These are phyloP conservation scores for Neodon shergylaensis DNA, from an alignment of 2,113 vertebrate species.

Conservation along the genomic window DNA sequence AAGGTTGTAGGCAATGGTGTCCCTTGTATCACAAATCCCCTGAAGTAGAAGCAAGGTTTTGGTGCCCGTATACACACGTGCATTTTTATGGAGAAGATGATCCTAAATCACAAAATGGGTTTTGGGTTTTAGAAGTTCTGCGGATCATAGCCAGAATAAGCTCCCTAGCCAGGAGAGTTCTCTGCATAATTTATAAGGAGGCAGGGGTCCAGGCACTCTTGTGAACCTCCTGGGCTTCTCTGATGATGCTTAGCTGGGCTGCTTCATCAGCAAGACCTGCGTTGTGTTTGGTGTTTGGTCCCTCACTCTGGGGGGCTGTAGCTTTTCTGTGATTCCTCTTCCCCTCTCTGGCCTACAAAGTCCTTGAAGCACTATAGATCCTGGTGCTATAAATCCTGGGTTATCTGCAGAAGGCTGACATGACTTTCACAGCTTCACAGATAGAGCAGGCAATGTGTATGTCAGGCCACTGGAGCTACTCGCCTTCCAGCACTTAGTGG, in stretches of 20 bases:
- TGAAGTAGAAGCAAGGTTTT: slow-evolving; percentile 52
- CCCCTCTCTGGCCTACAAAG: slow-evolving; percentile 25
- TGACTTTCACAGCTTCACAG: slow-evolving; percentile 34
- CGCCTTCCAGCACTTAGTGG: background rate
- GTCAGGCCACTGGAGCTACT: background rate
- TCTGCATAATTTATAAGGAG: slow-evolving; percentile 69
- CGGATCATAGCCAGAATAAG: background rate
- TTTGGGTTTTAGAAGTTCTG: background rate
- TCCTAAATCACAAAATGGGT: background rate
- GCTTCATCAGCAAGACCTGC: slow-evolving; percentile 40
- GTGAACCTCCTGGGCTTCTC: slow-evolving; percentile 48
- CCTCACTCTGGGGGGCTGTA: slow-evolving; percentile 57
- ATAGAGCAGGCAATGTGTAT: background rate
- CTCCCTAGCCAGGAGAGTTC: slow-evolving; percentile 62
- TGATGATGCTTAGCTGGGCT: background rate
- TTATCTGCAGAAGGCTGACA: background rate
- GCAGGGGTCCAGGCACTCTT: slow-evolving; percentile 40
- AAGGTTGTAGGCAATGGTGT: background rate
- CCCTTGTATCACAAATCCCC: background rate
- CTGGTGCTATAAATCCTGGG: slow-evolving; percentile 7
- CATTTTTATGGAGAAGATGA: background rate
- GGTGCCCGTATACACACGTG: background rate
- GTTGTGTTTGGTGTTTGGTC: slow-evolving; percentile 66
- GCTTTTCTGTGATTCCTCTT: slow-evolving; percentile 51
- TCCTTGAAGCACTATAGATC: slow-evolving; percentile 66